Evolutionary conservation across 2,888 invertebrate species (phyloP).

Genomic region (Parasteatoda lunata): DNA sequence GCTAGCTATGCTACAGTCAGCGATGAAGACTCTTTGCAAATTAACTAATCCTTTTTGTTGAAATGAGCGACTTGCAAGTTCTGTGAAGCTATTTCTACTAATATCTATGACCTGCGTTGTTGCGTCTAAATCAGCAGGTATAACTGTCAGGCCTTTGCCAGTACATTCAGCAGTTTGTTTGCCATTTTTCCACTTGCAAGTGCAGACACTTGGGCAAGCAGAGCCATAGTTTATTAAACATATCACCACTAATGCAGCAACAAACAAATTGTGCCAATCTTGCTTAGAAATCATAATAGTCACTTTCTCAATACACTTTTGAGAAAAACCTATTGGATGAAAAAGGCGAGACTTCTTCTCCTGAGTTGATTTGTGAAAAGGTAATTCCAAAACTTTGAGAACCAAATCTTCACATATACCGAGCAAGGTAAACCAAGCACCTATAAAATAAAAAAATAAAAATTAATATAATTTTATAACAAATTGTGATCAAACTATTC

Average conservation of each 20-base stretch:
- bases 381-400: neutral
- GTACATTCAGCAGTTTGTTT: conserved; percentile 92
- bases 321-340: no score
- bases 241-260: conserved; percentile 8
- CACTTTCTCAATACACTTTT: no score
- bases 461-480: no score
- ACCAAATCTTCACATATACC: neutral
- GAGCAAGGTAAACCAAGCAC: neutral
- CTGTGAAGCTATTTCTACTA: conserved; percentile 89
- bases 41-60: conserved; percentile 86
- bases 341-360: neutral
- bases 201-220: conserved; percentile 77
- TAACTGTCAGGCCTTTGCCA: conserved; percentile 86
- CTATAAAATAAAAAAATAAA: neutral
- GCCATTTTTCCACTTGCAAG: conserved; percentile 91
- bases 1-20: conserved; percentile 87
- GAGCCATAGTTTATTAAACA: conserved; percentile 15
- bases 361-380: neutral
- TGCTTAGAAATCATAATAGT: no score
- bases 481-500: no score
- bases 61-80: conserved; percentile 87
- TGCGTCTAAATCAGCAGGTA: conserved; percentile 87
- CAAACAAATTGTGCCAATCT: neutral
- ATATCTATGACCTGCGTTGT: conserved; percentile 92
- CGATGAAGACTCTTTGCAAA: conserved; percentile 88